Conservation (phyloP, 2,797 vertebrate species). For the Adelosebastes latens region DNA sequence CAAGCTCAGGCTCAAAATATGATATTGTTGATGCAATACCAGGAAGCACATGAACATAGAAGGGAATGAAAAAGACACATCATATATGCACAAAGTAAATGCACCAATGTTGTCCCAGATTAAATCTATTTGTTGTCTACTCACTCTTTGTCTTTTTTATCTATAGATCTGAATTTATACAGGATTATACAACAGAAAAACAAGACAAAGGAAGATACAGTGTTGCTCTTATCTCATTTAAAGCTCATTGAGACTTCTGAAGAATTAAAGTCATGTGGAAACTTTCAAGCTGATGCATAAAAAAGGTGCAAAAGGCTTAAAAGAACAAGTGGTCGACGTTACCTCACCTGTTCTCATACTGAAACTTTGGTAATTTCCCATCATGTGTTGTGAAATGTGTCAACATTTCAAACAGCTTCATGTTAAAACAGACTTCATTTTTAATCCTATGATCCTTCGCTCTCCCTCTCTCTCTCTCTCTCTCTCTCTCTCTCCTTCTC, state of each 20-base stretch:
- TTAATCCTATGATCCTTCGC: slow-evolving; percentile 22
- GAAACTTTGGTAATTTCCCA: slow-evolving; percentile 7
- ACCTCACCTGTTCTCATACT: neutral
- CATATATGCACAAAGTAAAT: neutral
- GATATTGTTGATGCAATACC: neutral
- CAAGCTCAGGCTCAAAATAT: neutral
- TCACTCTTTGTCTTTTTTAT: no score
- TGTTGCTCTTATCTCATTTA: neutral
- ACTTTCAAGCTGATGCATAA: neutral
- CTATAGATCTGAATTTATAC: no score
- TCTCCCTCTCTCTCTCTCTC: neutral
- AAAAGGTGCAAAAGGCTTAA: neutral
- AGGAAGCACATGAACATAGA: neutral
- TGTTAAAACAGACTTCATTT: slow-evolving; percentile 33
- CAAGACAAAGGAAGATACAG: no score
- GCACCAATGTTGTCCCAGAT: no score
- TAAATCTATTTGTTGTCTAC: no score
- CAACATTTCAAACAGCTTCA: slow-evolving; percentile 18
- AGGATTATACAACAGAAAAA: no score
- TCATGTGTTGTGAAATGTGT: slow-evolving; percentile 21
- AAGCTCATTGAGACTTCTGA: neutral
- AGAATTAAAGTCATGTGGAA: neutral
- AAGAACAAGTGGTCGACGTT: no score
- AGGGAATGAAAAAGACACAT: neutral
- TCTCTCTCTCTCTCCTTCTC: neutral